Evolutionary conservation across 2,888 invertebrate genomes (phyloP), one percentile per base, ranked within the genome.

Genomic region (Rotaria sp.): DNA sequence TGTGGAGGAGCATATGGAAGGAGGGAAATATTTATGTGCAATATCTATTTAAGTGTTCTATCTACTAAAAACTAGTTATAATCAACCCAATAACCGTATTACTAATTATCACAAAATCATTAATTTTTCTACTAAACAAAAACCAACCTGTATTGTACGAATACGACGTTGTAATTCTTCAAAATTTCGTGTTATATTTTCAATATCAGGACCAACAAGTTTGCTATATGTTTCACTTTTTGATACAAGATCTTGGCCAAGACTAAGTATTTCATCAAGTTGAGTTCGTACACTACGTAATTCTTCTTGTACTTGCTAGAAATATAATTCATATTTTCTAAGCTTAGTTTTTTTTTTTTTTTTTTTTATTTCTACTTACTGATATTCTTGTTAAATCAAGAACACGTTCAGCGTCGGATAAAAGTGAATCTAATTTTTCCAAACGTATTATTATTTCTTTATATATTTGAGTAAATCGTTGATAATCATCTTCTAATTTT

Each of bases 401-500:
- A 26, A 80, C 80, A 45, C 45, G 80, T 80, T 80, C 80, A 80
- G 80, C 80, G 45, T 80, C 80, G 0, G 35, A 80, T 80, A 80
- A 13, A n/a, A 80, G 45, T 45, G 80, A 41, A 45, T 80, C 80
- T 3, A 80, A 15, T 80, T 80, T 80, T 38, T 80, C 80, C 45
- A 80, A 45, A 80, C 80, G 80, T 45, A 80, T 80, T n/a, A 45
- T 26, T 24, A 80, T 80, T n/a, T 4, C 45, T 80, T 80, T 45
- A 45, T 80, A 80, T 4, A 80, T 80, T 13, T n/a, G 80, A 80
- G n/a, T 45, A 80, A 80, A 80, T 45, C 80, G 26, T 80, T 80
- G 80, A 80, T 80, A 80, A 13, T 80, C 80, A 45, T 80, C 80
- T n/a, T 80, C 45, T 11, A 80, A n/a, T 80, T 35, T 80, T 80